Evolutionary conservation across 2,113 vertebrate genomes (phyloP), one percentile per base, ranked within the genome.

Genomic region (Nipponia nippon): DNA sequence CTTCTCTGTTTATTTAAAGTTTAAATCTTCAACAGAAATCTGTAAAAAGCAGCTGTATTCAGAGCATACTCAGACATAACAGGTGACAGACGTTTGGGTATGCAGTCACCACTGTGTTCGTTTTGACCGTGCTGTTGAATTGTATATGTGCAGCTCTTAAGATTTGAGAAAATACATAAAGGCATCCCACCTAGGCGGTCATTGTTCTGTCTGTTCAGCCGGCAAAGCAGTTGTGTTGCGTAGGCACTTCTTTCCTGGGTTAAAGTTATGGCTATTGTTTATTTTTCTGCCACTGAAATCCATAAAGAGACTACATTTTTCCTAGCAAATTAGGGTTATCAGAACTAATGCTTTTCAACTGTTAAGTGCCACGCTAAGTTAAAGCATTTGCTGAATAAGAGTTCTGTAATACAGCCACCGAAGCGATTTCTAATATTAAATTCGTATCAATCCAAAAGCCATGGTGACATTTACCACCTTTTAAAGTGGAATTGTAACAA

Each of bases 381-480:
- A 77, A 62, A 92, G 83, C 79, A 26, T 72, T 46, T 90, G 61
- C 83, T 86, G 86, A 80, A 29, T 44, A 16, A 42, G 75, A 93
- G 53, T 36, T 93, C 71, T 69, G 72, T 30, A 88, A 20, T 34
- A 65, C 71, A 50, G 76, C 42, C 58, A 80, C 83, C 70, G 49
- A 69, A 87, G 40, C 47, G 59, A 94, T 92, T 96, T 85, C 91
- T 92, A 59, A 85, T 87, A 93, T 66, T 89, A 91, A 95, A 90
- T 70, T 81, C 71, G 0, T 36, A 86, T 80, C 75, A 90, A 83
- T 65, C 79, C 6, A 0, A 59, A 75, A 61, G 69, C 83, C 65
- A 14, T 0, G 47, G 47, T 63, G 89, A 85, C 73, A 78, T 69
- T 84, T 15, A 50, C 81, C 82, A 93, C 58, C 44, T 90, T 56